A percentile compares a stretch with the other conserved stretches of the same genome.
These are phyloP conservation scores for Oreochromis grahami DNA, from an alignment of 2,797 vertebrate genomes.

Conservation along the genomic window DNA sequence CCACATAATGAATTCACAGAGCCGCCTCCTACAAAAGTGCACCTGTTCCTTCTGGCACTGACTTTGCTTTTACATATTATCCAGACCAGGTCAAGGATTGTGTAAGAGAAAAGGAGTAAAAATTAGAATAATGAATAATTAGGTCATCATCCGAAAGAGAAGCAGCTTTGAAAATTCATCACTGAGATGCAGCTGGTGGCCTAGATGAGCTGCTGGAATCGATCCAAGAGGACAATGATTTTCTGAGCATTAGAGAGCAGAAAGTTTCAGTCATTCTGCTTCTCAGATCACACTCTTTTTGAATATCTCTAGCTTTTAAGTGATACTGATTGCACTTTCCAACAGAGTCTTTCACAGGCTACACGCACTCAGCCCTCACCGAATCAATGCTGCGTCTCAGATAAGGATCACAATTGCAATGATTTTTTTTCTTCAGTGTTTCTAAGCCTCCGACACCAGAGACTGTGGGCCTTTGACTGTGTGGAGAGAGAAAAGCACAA, in stretches of 20 bases:
- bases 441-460: background rate
- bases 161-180: background rate
- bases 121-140: background rate
- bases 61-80: background rate
- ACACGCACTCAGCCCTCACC: background rate
- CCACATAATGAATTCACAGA: background rate
- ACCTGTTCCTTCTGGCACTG: background rate
- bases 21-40: background rate
- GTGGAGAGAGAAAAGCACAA: background rate
- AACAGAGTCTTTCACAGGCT: background rate
- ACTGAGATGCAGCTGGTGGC: background rate
- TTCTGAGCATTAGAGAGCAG: background rate
- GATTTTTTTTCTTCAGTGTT: background rate
- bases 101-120: background rate
- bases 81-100: background rate
- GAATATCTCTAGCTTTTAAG: background rate
- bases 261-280: background rate
- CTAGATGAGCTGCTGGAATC: background rate
- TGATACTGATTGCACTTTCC: background rate
- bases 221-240: background rate
- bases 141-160: background rate
- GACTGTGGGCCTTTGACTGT: background rate
- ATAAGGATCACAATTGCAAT: background rate
- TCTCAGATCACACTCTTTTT: background rate
- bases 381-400: background rate